A percentile compares a stretch with the other conserved stretches of the same genome.
These are phyloP conservation scores for Dromiciops gliroides DNA, from an alignment of 2,113 vertebrate genomes.

Conservation along the genomic window DNA sequence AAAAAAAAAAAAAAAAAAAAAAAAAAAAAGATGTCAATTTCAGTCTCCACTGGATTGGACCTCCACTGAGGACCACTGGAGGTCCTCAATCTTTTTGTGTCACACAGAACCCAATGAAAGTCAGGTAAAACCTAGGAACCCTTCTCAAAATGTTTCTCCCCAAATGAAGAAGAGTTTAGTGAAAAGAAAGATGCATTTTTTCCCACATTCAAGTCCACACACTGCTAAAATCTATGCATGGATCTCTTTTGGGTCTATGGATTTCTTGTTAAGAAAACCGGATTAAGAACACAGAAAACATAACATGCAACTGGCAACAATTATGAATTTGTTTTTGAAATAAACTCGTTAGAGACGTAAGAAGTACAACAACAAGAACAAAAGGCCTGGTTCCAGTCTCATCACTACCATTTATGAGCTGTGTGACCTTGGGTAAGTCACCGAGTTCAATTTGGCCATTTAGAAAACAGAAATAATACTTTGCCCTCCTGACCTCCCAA, in stretches of 20 bases:
- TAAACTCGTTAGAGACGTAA: not conserved
- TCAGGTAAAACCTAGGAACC: not conserved
- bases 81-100: not conserved
- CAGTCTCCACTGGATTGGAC: not conserved
- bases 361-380: not conserved
- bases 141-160: not conserved
- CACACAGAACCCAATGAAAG: not conserved
- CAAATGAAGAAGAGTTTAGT: too few relatives aligned
- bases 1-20: too few relatives aligned
- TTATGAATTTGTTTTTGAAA: not conserved
- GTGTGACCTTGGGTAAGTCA: not conserved
- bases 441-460: not conserved
- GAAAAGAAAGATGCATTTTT: not conserved
- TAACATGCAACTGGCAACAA: not conserved
- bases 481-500: not conserved
- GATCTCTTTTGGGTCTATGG: not conserved
- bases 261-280: not conserved
- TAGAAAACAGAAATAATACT: not conserved
- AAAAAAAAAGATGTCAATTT: too few relatives aligned
- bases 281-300: not conserved
- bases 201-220: not conserved
- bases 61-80: too few relatives aligned
- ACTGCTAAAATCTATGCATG: not conserved
- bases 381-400: not conserved
- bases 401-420: not conserved